Conservation (phyloP, 2,888 invertebrate species). For the Diloba caeruleocephala region DNA sequence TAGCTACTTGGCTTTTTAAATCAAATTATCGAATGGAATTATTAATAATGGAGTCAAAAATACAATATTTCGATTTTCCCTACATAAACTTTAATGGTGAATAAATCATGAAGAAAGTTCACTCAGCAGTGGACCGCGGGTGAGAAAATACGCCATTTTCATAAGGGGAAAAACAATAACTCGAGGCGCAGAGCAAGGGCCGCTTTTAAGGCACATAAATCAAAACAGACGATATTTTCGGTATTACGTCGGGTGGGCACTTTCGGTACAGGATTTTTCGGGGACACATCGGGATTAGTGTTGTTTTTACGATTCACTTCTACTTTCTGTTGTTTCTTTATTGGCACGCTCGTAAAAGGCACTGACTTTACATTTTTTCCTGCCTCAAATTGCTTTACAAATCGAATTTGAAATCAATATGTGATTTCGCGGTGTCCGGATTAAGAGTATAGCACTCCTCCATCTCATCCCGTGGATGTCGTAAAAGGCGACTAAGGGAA, state of each 20-base stretch:
- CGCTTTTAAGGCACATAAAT: conserved; percentile 87
- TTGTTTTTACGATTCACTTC: conserved; percentile 84
- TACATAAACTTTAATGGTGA: conserved; percentile 75
- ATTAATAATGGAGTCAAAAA: conserved; percentile 56
- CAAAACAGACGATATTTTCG: conserved; percentile 84
- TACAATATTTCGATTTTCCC: conserved; percentile 69
- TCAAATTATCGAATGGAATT: conserved; percentile 26
- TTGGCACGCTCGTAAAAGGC: conserved; percentile 69
- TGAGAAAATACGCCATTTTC: conserved; percentile 81
- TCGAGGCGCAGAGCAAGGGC: conserved; percentile 80
- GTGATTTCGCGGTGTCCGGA: too few species aligned
- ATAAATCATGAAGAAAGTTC: conserved; percentile 76
- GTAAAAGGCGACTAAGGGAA: too few species aligned
- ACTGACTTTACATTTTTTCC: conserved; percentile 53
- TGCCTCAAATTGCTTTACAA: conserved; percentile 21
- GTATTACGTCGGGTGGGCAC: conserved; percentile 75
- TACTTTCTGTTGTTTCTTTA: conserved; percentile 78
- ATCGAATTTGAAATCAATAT: background rate
- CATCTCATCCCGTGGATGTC: too few species aligned
- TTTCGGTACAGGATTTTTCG: conserved; percentile 77
- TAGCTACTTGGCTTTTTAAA: conserved; percentile 13
- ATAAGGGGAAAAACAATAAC: conserved; percentile 87
- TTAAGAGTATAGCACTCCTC: too few species aligned
- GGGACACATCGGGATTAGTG: conserved; percentile 82
- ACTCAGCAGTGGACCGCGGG: conserved; percentile 71